Evolutionary conservation across 2,888 invertebrate species (phyloP), one percentile per base, ranked within the genome.

Genomic region (Metalampra italica): DNA sequence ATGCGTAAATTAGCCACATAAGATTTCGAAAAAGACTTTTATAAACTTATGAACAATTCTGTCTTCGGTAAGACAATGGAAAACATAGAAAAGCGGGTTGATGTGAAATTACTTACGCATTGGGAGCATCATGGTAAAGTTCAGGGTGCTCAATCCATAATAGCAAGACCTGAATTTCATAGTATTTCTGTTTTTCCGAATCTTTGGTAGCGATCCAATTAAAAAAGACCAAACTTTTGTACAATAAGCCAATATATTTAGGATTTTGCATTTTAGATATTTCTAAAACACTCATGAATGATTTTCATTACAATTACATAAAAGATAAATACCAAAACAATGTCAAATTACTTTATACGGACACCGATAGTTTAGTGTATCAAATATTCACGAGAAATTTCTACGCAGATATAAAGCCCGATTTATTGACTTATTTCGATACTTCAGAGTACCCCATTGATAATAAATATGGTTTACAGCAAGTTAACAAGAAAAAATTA

Each of bases 11-110:
- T n/a, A n/a, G n/a, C n/a, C n/a, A n/a, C n/a, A n/a, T n/a, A n/a
- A n/a, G n/a, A n/a, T n/a, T n/a, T 75, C 57, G 67, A 78, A 54
- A 78, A 76, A 64, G 68, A 75, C 54, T 70, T 74, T 49, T 79
- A 58, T 49, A 79, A 82, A 55, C 53, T 76, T 9, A 70, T 76
- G 65, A 78, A 73, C 43, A 82, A 82, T 54, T 54, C 71, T 0
- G n/a, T n/a, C n/a, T n/a, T n/a, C n/a, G n/a, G n/a, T n/a, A n/a
- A n/a, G n/a, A n/a, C n/a, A n/a, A n/a, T n/a, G n/a, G n/a, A n/a
- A n/a, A n/a, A 70, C 50, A 61, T 70, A 9, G 59, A 67, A 50
- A 68, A 69, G 49, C 53, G 66, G 44, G 68, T 60, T 29, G 57
- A 70, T 54, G 63, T 78, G 0, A 68, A 62, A 49, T 49, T 75